Evolutionary conservation across 2,888 invertebrate genomes (phyloP).

Genomic region (Sialis lutaria): DNA sequence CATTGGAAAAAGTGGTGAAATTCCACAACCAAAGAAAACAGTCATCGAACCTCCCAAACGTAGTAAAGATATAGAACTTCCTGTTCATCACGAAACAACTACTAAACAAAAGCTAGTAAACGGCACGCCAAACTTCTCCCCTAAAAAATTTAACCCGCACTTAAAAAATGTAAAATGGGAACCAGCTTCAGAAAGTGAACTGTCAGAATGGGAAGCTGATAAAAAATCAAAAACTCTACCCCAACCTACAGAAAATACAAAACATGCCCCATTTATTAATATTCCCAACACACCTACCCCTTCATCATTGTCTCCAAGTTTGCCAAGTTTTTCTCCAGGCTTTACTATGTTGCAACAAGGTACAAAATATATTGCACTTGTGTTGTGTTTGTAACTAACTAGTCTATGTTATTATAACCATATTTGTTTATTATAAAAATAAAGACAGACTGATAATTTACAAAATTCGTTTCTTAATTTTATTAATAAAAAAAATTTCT

Average conservation of each 20-base stretch:
- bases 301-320: constrained; percentile 36
- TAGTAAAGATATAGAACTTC: constrained; percentile 41
- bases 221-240: constrained; percentile 12
- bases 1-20: constrained; percentile 33
- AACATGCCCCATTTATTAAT: constrained; percentile 10
- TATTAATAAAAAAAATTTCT: no score
- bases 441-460: no score
- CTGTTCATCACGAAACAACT: constrained; percentile 46
- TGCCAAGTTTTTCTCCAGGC: constrained; percentile 37
- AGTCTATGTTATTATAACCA: no score
- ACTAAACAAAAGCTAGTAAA: constrained; percentile 16
- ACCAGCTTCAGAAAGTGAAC: constrained; percentile 42
- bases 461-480: no score
- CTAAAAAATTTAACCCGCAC: constrained; percentile 5
- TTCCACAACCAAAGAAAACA: constrained; percentile 26
- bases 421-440: no score
- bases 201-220: constrained; percentile 33
- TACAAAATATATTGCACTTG: background rate
- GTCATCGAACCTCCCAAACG: constrained; percentile 33
- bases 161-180: constrained; percentile 39
- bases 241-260: constrained; percentile 9
- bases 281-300: constrained; percentile 33
- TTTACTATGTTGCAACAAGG: constrained; percentile 16
- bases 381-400: background rate
- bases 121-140: background rate